A percentile compares a stretch with the other conserved stretches of the same genome.
Evolutionary conservation across 2,888 invertebrate genomes (phyloP).

Genomic region (Trissoscelio sp.): DNA sequence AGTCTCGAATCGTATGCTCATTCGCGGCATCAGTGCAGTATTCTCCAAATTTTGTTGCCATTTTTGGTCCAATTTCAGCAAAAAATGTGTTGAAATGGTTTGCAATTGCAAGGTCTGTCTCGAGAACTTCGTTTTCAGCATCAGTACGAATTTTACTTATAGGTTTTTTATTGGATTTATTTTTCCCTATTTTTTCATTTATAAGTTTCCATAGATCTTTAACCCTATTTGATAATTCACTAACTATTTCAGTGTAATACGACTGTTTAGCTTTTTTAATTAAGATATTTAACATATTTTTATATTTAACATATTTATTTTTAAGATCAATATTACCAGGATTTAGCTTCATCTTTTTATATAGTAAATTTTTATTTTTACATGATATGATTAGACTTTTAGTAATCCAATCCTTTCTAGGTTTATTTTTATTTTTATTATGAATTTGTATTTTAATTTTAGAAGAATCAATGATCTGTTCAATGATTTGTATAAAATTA

Average conservation of each 20-base stretch:
- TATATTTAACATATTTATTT: conserved; percentile 1
- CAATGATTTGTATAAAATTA: not conserved
- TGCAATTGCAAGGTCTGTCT: not conserved
- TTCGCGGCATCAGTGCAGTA: too few relatives aligned
- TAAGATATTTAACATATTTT: not conserved
- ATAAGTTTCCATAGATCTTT: conserved; percentile 4
- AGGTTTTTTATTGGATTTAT: not conserved
- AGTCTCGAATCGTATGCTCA: not conserved
- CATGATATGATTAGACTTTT: conserved; percentile 6
- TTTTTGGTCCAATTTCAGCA: conserved; percentile 2
- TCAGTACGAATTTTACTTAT: not conserved
- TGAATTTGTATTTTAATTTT: not conserved
- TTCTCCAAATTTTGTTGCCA: not conserved
- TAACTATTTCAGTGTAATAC: not conserved
- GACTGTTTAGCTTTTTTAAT: not conserved
- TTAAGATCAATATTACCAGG: not conserved
- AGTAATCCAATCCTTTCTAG: conserved; percentile 15
- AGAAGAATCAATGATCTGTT: not conserved
- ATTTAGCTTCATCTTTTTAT: conserved; percentile 13
- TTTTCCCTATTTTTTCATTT: not conserved
- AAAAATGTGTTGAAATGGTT: conserved; percentile 23
- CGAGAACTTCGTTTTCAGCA: not conserved
- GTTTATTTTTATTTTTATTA: too few relatives aligned
- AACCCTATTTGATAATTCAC: not conserved
- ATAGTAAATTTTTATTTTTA: conserved; percentile 11